Evolutionary conservation across 2,113 vertebrate species (phyloP), one percentile per base, ranked within the genome.

Genomic region (Urocynchramus pylzowi): DNA sequence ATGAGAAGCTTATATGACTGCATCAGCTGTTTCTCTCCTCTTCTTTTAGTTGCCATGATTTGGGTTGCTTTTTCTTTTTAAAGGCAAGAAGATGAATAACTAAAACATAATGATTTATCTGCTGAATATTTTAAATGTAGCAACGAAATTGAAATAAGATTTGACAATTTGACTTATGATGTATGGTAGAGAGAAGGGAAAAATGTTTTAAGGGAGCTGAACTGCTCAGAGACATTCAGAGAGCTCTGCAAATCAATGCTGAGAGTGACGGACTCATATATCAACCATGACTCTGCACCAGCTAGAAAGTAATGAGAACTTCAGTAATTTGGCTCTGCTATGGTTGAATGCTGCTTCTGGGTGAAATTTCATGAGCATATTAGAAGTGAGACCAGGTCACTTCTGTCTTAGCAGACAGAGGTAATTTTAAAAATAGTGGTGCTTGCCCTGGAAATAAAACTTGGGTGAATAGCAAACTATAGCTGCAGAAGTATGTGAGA

Each of bases 301-400:
- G 82, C 79, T 67, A 68, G 80, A 64, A 85, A 73, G 71, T 91
- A 96, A 95, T 93, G 85, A 97, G 89, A 96, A 91, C 79, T 87
- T 87, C 61, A 87, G 84, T 81, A 81, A 93, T 94, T 91, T 92
- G 73, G 33, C 74, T 96, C 87, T 97, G 95, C 94, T 96, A 75
- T 89, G 93, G 87, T 61, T 96, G 90, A 95, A 52, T 83, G 73
- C 89, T 89, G 42, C 86, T 91, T 87, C 84, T 93, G 93, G 77
- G 42, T 95, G 78, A 87, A 93, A 70, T 96, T 87, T 92, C 74
- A 89, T 84, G 70, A 94, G 81, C 31, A 15, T 60, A 49, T 87
- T 91, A 70, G 78, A 93, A 94, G 73, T 31, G 47, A 63, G 65
- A 79, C n/a, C 53, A 70, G 75, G 59, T 42, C 52, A 56, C 39